A percentile compares a stretch with the other conserved stretches of the same genome.
Conservation (phyloP, 2,888 invertebrate species). For the Drosophila formosana region DNA sequence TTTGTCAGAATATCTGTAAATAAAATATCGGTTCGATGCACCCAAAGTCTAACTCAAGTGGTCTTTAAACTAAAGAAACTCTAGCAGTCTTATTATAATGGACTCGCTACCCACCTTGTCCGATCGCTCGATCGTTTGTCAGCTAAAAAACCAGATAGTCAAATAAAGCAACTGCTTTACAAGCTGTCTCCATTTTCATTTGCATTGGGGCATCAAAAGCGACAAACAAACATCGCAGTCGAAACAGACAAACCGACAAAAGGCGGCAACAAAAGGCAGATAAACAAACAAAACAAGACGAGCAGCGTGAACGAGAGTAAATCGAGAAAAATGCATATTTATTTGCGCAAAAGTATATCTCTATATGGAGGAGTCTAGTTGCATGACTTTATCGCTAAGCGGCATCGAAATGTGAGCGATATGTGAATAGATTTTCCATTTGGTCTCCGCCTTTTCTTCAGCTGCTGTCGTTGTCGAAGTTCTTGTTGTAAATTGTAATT, state of each 20-base stretch:
- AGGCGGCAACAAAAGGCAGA: slow-evolving; percentile 27
- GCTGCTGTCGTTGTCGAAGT: not conserved
- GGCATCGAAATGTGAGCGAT: slow-evolving; percentile 76
- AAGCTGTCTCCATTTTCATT: slow-evolving; percentile 64
- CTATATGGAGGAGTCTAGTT: slow-evolving; percentile 32
- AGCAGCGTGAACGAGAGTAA: slow-evolving; percentile 30
- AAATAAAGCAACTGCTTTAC: slow-evolving; percentile 52
- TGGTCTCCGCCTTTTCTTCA: slow-evolving; percentile 19
- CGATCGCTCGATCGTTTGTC: slow-evolving; percentile 23
- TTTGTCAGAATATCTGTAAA: too few relatives aligned
- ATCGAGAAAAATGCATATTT: slow-evolving; percentile 73
- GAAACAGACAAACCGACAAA: slow-evolving; percentile 27
- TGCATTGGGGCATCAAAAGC: slow-evolving; percentile 48
- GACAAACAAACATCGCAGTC: slow-evolving; percentile 21
- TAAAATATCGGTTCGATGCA: too few relatives aligned
- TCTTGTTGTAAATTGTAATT: slow-evolving; percentile 6
- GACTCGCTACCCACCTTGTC: not conserved
- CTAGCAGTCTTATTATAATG: too few relatives aligned
- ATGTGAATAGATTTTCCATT: slow-evolving; percentile 63
- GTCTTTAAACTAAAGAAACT: too few relatives aligned
- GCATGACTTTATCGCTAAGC: slow-evolving; percentile 66
- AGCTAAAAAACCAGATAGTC: slow-evolving; percentile 19
- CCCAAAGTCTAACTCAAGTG: too few relatives aligned
- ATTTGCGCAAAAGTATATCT: slow-evolving; percentile 67
- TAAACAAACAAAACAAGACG: slow-evolving; percentile 29